A percentile compares a stretch with the other conserved stretches of the same genome.
These are phyloP conservation scores for Pavo muticus DNA, from an alignment of 2,113 vertebrate genomes.

Conservation along the genomic window DNA sequence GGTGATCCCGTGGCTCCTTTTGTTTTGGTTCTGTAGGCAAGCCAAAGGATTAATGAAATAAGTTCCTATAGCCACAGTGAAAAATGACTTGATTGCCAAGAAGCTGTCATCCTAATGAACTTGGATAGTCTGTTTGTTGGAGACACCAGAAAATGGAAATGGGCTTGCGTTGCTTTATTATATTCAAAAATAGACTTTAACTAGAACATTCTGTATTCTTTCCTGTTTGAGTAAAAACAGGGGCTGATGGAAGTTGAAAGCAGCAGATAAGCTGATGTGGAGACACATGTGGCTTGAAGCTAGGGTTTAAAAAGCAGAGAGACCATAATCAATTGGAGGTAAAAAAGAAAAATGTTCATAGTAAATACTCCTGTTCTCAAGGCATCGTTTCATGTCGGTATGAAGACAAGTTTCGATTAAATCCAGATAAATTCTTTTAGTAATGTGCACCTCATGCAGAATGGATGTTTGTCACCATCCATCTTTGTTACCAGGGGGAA, in stretches of 20 bases:
- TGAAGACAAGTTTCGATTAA: conserved; percentile 65
- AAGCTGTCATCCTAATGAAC: conserved; percentile 43
- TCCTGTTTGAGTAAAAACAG: conserved; percentile 69
- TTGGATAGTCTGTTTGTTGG: conserved; percentile 19
- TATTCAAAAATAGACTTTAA: conserved; percentile 67
- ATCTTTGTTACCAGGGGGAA: conserved; percentile 16
- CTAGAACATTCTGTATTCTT: conserved; percentile 64
- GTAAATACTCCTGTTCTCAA: conserved; percentile 50
- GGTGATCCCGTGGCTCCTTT: neutral
- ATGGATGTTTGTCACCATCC: conserved; percentile 48
- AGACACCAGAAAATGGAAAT: conserved; percentile 61
- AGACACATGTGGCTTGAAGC: conserved; percentile 56
- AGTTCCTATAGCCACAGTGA: conserved; percentile 35
- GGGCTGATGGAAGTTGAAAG: conserved; percentile 70
- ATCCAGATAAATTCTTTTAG: conserved; percentile 56
- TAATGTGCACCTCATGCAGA: conserved; percentile 46
- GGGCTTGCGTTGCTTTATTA: conserved; percentile 50
- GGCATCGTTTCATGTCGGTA: neutral
- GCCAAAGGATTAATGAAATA: conserved; percentile 34
- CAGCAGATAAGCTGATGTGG: conserved; percentile 68
- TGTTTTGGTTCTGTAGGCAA: neutral
- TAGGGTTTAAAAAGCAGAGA: conserved; percentile 34
- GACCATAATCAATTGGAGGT: conserved; percentile 48
- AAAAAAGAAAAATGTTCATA: conserved; percentile 52
- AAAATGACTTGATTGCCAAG: conserved; percentile 33